These are phyloP conservation scores for Yponomeuta cagnagella DNA, from an alignment of 2,888 invertebrate species.

Conservation along the genomic window DNA sequence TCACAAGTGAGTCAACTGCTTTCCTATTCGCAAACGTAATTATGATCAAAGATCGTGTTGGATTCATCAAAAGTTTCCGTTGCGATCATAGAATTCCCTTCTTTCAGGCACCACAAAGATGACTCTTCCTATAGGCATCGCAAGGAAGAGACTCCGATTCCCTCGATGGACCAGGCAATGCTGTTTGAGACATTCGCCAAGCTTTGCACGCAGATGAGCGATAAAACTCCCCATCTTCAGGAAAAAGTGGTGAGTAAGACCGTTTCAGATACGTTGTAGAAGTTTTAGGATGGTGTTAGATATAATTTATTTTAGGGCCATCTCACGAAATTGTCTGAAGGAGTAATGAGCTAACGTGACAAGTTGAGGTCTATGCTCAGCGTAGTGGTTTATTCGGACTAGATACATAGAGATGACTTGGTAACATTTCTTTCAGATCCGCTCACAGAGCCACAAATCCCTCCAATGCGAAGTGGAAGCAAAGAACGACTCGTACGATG, in stretches of 20 bases:
- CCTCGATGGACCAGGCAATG: constrained; percentile 39
- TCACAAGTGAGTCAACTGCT: background rate
- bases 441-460: constrained; percentile 61
- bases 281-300: no score
- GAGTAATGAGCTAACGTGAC: no score
- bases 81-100: background rate
- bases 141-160: constrained; percentile 26
- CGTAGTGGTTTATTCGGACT: no score
- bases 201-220: constrained; percentile 5
- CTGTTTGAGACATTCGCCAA: constrained; percentile 56
- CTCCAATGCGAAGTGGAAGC: constrained; percentile 53
- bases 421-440: constrained; percentile 34
- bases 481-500: constrained; percentile 32
- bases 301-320: no score
- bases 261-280: background rate
- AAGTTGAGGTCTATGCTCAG: no score
- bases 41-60: no score
- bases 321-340: no score
- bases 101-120: background rate
- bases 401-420: no score
- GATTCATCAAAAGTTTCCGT: background rate
- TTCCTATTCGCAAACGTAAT: no score
- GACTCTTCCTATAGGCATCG: constrained; percentile 24
- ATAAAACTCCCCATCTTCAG: background rate
- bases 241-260: background rate